phyloP scores from a whole-genome alignment of 2,888 invertebrate genomes.

The Geophilus truncorum region DNA sequence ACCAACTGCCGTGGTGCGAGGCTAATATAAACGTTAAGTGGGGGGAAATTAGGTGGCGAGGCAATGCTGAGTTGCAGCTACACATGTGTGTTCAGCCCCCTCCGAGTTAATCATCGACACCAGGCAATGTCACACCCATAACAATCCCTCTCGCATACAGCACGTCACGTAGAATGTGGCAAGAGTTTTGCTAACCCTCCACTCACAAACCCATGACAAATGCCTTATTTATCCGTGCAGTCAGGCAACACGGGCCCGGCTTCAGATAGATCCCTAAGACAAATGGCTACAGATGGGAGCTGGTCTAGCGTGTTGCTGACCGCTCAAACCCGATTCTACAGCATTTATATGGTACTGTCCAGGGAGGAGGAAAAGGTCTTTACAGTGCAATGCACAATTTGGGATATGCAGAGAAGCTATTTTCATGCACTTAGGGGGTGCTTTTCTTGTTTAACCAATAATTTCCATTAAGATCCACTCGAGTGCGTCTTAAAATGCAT shows the following conservation, averaged over 20 bases:
- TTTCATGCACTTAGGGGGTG: too few species aligned
- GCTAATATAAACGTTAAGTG: slow-evolving; percentile 16
- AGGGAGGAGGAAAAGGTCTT: too few species aligned
- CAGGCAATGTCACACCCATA: slow-evolving; percentile 1
- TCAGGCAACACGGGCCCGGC: background rate
- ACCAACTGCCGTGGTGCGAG: background rate
- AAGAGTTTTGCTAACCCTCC: background rate
- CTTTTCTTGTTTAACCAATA: too few species aligned
- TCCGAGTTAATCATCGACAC: background rate
- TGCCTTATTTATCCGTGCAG: background rate
- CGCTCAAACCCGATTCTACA: background rate
- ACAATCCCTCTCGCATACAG: background rate
- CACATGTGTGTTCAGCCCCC: background rate
- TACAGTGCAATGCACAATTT: too few species aligned
- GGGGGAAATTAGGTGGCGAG: background rate
- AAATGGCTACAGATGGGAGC: background rate
- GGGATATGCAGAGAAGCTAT: too few species aligned
- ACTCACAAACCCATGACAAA: background rate
- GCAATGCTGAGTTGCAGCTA: background rate
- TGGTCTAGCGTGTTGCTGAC: background rate
- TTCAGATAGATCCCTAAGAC: background rate
- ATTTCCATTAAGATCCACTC: too few species aligned
- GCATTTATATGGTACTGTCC: too few species aligned
- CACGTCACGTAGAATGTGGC: background rate
- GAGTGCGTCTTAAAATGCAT: too few species aligned